Evolutionary conservation across 1,140 invertebrate species (phyloP).

Genomic region (Stegodyphus dumicola): DNA sequence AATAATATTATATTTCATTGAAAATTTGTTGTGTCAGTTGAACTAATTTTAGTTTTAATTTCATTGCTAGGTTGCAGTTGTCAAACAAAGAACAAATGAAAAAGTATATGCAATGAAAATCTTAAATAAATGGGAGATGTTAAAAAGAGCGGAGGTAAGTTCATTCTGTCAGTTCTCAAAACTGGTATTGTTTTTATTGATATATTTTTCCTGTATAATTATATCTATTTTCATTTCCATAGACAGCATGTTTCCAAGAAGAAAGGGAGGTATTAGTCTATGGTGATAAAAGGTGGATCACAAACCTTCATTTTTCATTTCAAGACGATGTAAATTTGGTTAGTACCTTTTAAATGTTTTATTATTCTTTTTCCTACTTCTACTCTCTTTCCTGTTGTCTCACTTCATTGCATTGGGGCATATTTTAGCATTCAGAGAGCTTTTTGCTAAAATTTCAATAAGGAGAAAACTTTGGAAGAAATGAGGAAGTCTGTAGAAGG

Average conservation of each 20-base stretch:
- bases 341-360: neutral
- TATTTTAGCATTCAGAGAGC: no score
- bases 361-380: no score
- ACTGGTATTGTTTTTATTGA: neutral
- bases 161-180: neutral
- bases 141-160: constrained; percentile 89
- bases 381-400: no score
- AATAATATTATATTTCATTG: no score
- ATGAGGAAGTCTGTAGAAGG: no score
- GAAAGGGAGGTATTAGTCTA: constrained; percentile 97
- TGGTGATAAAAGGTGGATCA: constrained; percentile 94
- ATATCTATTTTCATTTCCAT: constrained; percentile 29
- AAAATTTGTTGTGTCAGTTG: no score
- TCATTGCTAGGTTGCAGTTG: constrained; percentile 69
- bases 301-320: constrained; percentile 99
- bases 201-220: neutral
- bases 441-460: no score
- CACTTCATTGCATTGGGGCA: no score
- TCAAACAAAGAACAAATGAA: constrained; percentile 79
- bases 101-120: constrained; percentile 99
- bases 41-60: no score
- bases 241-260: constrained; percentile 83
- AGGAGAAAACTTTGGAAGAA: no score
- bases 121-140: constrained; percentile 99
- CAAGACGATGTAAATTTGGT: constrained; percentile 94